Conservation (phyloP, 1,140 invertebrate species). For the Drosophila ogumai region DNA sequence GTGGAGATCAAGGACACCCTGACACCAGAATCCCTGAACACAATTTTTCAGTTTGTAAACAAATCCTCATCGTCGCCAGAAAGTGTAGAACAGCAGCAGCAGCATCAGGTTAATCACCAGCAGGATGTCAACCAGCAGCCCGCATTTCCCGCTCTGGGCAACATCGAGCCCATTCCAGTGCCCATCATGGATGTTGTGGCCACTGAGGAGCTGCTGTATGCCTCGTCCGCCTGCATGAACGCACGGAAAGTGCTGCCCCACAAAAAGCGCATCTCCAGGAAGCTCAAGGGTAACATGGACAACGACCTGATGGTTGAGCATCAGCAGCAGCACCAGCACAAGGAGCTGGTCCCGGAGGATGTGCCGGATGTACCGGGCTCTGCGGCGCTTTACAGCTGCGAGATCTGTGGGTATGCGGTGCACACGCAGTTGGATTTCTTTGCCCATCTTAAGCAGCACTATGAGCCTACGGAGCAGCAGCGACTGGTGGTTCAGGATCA, state of each 20-base stretch:
- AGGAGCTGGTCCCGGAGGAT: constrained; percentile 40
- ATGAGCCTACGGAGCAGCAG: constrained; percentile 86
- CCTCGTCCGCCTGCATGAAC: constrained; percentile 41
- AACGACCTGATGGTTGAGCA: constrained; percentile 27
- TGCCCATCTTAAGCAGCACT: constrained; percentile 91
- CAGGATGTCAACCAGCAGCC: constrained; percentile 37
- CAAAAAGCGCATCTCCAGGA: constrained; percentile 87
- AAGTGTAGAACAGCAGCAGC: constrained; percentile 26
- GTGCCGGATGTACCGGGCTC: constrained; percentile 8
- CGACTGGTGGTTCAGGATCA: constrained; percentile 48
- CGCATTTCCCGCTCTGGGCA: constrained; percentile 50
- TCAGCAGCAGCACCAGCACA: constrained; percentile 57
- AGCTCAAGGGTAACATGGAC: constrained; percentile 85
- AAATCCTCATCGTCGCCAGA: constrained; percentile 35
- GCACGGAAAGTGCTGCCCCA: constrained; percentile 85
- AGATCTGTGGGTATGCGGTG: constrained; percentile 88
- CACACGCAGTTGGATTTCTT: constrained; percentile 90
- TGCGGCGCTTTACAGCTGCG: constrained; percentile 87
- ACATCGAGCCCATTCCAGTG: constrained; percentile 62
- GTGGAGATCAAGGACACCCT: constrained; percentile 36
- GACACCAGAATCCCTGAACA: constrained; percentile 70
- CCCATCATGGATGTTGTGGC: constrained; percentile 59
- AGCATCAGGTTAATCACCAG: neutral
- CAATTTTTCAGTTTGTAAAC: constrained; percentile 74
- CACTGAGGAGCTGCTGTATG: constrained; percentile 61